Percentiles rank a stretch among this genome's conserved stretches.
Evolutionary conservation across 2,888 invertebrate species (phyloP).

Genomic region (Cyclophora albipunctata): DNA sequence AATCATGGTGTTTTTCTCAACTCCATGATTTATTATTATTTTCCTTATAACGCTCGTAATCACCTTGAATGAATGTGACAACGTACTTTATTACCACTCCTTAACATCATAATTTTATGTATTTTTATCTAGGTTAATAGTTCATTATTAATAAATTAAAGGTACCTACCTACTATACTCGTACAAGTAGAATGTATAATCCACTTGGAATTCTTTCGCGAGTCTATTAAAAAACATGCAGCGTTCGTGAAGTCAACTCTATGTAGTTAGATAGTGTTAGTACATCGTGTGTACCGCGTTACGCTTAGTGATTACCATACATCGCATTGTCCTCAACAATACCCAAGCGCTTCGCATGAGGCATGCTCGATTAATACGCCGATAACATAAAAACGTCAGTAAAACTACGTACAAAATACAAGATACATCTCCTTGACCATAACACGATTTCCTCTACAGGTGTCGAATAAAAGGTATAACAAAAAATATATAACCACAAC

Average conservation of each 20-base stretch:
- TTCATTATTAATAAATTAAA: no score
- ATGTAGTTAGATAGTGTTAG: slow-evolving; percentile 9
- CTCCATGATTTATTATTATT: slow-evolving; percentile 20
- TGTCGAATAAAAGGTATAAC: no score
- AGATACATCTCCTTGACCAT: no score
- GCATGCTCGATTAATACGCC: slow-evolving; percentile 14
- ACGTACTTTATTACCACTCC: slow-evolving; percentile 8
- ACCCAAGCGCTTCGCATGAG: slow-evolving; percentile 21
- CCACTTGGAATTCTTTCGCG: no score
- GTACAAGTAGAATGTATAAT: no score
- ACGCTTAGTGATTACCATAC: slow-evolving; percentile 26
- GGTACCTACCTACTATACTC: no score
- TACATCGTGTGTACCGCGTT: slow-evolving; percentile 15
- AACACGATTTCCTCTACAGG: no score
- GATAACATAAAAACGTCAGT: no score
- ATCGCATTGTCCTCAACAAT: slow-evolving; percentile 28
- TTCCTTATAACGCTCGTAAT: slow-evolving; percentile 13
- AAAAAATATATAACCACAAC: no score
- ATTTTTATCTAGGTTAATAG: no score
- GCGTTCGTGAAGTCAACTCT: slow-evolving; percentile 7
- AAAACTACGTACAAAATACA: no score
- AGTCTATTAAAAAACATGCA: slow-evolving; percentile 15
- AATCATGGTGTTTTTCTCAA: slow-evolving; percentile 26
- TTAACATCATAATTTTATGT: slow-evolving; percentile 1
- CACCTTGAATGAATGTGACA: slow-evolving; percentile 16